Evolutionary conservation across 1,140 invertebrate genomes (phyloP), one percentile per base, ranked within the genome.

Genomic region (Pollicipes pollicipes): DNA sequence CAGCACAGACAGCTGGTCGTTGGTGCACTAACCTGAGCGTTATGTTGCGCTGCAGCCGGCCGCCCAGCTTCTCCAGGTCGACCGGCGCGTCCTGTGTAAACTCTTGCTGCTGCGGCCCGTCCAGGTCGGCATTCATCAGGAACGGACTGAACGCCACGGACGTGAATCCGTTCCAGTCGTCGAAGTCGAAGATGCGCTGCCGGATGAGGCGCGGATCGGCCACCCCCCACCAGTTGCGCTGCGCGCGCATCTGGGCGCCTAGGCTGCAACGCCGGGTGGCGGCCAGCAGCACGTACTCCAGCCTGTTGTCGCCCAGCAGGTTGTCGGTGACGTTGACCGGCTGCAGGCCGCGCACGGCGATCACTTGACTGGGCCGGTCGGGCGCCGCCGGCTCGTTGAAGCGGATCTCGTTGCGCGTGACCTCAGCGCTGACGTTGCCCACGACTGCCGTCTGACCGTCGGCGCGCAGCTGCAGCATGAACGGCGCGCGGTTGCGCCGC

Each of bases 101-200:
- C 13, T 58, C 45, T 24, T 21, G 45, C 45, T 58, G 45, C 45
- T 13, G 45, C 6, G 45, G 45, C 45, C 10, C 45, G 45, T 24
- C 45, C 45, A 58, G 13, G 24, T 58, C 13, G 2, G 10, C 2
- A 10, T 58, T 87, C 63, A 87, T 83, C 63, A 97, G 83, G 79
- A 88, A 99, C 0, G 95, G 96, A 71, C 86, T 84, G 79, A 90
- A 99, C 28, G 88, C 84, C 0, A 94, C 95, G 58, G 95, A 86
- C 0, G 95, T 94, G 79, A 95, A 95, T 80, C 94, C 93, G 78
- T 99, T 99, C 97, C 97, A 98, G 78, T 98, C 96, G 79, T 99
- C 95, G 82, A 99, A 98, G 82, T 99, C 97, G 79, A 99, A 99
- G 75, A 99, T 97, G 77, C 88, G 85, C 68, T 87, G 83, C 73